phyloP scores from a whole-genome alignment of 2,797 vertebrate species.

The Falco biarmicus region DNA sequence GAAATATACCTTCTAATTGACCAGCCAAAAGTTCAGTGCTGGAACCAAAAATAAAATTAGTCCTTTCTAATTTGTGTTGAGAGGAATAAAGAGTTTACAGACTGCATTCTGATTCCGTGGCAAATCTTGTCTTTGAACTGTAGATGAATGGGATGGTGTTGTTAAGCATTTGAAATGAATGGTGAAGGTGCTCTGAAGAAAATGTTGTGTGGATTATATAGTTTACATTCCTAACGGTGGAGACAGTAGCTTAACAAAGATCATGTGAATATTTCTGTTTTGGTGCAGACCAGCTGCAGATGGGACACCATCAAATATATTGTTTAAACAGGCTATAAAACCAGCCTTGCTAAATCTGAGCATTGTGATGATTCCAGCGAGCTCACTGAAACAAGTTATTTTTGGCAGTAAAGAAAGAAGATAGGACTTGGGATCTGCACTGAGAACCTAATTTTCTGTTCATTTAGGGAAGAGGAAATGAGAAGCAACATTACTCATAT shows the following conservation, averaged over 20 bases:
- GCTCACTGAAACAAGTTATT: neutral
- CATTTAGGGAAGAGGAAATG: slow-evolving; percentile 9
- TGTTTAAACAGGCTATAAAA: slow-evolving; percentile 29
- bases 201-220: neutral
- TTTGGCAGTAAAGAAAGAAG: slow-evolving; percentile 9
- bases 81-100: neutral
- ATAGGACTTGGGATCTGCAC: neutral
- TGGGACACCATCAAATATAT: neutral
- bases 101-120: neutral
- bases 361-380: neutral
- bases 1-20: neutral
- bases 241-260: neutral
- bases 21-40: neutral
- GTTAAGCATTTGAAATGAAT: neutral
- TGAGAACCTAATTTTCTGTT: slow-evolving; percentile 14
- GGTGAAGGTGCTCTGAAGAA: neutral
- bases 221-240: neutral
- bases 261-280: neutral
- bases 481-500: neutral
- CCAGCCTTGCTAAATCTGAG: slow-evolving; percentile 4
- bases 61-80: neutral
- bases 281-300: slow-evolving; percentile 10
- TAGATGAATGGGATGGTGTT: neutral
- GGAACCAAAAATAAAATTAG: neutral
- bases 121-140: neutral